Base-by-base conservation (phyloP, 1,140 invertebrate species). In the Theocolax elegans region DNA sequence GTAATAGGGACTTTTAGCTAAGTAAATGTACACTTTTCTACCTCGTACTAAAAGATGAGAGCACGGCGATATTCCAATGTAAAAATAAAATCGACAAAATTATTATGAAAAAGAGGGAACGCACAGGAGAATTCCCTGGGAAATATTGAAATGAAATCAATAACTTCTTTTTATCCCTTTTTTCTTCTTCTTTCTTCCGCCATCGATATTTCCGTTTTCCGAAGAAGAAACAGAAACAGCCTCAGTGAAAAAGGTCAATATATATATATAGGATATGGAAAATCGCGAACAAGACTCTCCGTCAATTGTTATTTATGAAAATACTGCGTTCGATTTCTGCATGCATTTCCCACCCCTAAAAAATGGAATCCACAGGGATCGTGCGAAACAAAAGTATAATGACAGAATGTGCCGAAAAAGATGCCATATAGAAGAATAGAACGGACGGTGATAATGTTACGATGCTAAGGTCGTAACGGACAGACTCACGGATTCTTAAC, bases 71-170 rank as follows among this genome's bases (percentile, higher is more conserved):
- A 35, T 35, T 35, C 10, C 31, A 35, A 4, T 6, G 31, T 35
- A 10, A 35, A 35, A 6, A 35, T 35, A 35, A 35, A 6, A 35
- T 35, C 31, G 10, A 35, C 10, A 10, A 35, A 35, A 35, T 35
- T 35, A 35, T 35, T 35, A 4, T 10, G 10, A 35, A 35, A 35
- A 35, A 35, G 31, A 35, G 31, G 31, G 4, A 35, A 35, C 31
- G 31, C 4, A 35, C 4, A 35, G 10, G 10, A 10, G 4, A 35
- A 35, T 6, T 35, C 31, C 4, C n/a, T 6, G 10, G 23, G 4
- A 62, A 70, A 72, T 74, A 75, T 75, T 75, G 68, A 62, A 54
- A 62, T 64, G 65, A 75, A 75, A 74, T 76, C 63, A 44, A 56
- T 54, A 64, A 15, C 17, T 49, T 23, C 27, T 6, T 21, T 27